These are phyloP conservation scores for Phrynocephalus vlangalii DNA, from an alignment of 2,797 vertebrate genomes.

Conservation along the genomic window DNA sequence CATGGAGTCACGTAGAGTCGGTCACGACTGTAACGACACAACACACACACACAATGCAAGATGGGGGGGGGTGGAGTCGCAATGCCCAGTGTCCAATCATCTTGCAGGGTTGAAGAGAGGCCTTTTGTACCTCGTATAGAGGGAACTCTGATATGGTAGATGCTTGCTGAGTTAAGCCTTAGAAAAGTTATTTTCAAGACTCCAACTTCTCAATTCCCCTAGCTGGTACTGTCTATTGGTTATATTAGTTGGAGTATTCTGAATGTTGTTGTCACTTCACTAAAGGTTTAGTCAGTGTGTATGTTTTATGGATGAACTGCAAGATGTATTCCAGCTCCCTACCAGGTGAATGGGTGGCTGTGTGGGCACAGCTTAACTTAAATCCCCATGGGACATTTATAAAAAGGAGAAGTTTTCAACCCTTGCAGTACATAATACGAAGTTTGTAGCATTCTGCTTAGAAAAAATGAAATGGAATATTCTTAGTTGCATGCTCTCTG, in stretches of 20 bases:
- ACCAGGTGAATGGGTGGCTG: not conserved
- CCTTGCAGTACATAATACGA: not conserved
- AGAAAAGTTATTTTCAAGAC: too few species aligned
- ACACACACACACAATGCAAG: too few species aligned
- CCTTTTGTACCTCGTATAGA: not conserved
- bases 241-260: too few species aligned
- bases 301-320: not conserved
- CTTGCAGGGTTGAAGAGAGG: not conserved
- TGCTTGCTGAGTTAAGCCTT: not conserved
- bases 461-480: not conserved
- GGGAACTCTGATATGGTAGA: not conserved
- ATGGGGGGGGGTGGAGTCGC: too few species aligned
- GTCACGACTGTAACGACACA: too few species aligned
- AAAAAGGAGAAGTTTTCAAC: not conserved
- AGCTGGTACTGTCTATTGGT: too few species aligned
- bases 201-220: too few species aligned
- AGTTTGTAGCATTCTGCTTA: not conserved
- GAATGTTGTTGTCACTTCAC: too few species aligned
- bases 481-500: not conserved
- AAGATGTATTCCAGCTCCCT: not conserved
- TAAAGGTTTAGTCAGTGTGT: not conserved
- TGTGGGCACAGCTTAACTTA: not conserved
- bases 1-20: too few species aligned
- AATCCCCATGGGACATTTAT: not conserved
- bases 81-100: not conserved